Conservation (phyloP, 2,888 invertebrate genomes). For the Heliconius cydno region DNA sequence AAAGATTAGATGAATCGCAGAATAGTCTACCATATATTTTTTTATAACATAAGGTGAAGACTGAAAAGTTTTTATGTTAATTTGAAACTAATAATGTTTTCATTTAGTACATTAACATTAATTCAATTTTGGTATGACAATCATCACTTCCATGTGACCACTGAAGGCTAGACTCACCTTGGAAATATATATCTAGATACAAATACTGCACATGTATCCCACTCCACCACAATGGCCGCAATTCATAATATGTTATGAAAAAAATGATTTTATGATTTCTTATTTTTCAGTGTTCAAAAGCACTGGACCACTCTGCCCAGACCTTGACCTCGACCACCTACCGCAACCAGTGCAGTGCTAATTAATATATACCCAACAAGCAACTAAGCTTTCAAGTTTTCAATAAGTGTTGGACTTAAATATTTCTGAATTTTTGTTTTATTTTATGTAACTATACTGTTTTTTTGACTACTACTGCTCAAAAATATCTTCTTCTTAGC, state of each 20-base stretch:
- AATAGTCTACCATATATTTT: too few species aligned
- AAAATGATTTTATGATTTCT: background rate
- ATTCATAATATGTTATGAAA: too few species aligned
- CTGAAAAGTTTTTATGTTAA: too few species aligned
- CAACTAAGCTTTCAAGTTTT: constrained; percentile 63
- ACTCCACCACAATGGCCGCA: too few species aligned
- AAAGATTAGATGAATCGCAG: too few species aligned
- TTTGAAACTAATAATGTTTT: too few species aligned
- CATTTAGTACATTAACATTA: background rate
- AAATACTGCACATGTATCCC: too few species aligned
- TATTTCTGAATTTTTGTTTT: constrained; percentile 62
- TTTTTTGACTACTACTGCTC: constrained; percentile 49
- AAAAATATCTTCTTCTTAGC: constrained; percentile 71
- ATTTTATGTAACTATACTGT: constrained; percentile 59
- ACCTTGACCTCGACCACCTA: constrained; percentile 58
- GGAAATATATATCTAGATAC: background rate
- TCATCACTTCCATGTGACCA: background rate
- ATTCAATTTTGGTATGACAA: background rate
- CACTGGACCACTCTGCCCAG: constrained; percentile 72
- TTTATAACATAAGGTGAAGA: too few species aligned
- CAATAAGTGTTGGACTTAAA: constrained; percentile 57
- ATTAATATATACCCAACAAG: constrained; percentile 59
- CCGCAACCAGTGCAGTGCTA: constrained; percentile 76
- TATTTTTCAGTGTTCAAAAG: constrained; percentile 72
- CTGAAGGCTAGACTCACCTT: background rate